These are phyloP conservation scores for Nephrocerus scutellatus DNA, from an alignment of 2,888 invertebrate species.

Conservation along the genomic window DNA sequence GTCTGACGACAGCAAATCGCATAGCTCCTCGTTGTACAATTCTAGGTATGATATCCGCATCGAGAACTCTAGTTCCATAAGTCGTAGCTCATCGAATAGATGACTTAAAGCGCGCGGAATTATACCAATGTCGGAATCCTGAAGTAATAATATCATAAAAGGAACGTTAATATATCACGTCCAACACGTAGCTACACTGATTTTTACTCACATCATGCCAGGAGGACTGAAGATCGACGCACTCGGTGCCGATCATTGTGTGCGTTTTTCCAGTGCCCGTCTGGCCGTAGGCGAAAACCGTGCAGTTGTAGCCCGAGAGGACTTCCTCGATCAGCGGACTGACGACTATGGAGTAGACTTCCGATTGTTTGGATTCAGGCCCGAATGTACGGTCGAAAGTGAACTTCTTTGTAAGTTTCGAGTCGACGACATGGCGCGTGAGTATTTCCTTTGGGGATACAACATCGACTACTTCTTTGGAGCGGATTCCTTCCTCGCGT, in stretches of 20 bases:
- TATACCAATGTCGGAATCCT: conserved; percentile 85
- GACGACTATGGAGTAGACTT: conserved; percentile 83
- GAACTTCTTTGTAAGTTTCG: conserved; percentile 67
- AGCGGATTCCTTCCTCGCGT: conserved; percentile 62
- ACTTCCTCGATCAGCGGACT: conserved; percentile 87
- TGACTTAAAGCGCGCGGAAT: conserved; percentile 88
- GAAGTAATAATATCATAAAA: too few species aligned
- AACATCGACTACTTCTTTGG: conserved; percentile 63
- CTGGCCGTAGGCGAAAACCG: conserved; percentile 95
- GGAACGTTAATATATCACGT: too few species aligned
- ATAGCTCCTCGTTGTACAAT: conserved; percentile 93
- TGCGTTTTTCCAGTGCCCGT: conserved; percentile 94
- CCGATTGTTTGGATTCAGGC: conserved; percentile 71
- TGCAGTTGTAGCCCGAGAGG: conserved; percentile 91
- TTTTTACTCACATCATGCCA: conserved; percentile 64
- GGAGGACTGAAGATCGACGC: conserved; percentile 52
- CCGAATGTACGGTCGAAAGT: conserved; percentile 83
- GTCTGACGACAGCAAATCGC: conserved; percentile 77
- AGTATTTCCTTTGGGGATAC: conserved; percentile 60
- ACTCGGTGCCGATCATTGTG: conserved; percentile 85
- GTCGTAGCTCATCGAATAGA: conserved; percentile 78
- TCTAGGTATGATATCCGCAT: conserved; percentile 91
- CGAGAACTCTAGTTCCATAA: conserved; percentile 73
- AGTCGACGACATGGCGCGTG: conserved; percentile 55
- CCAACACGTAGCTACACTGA: neutral